These are phyloP conservation scores for Aurelia coerulea DNA, from an alignment of 30 jellyfish, hydroid and myxozoan genomes.

Conservation along the genomic window DNA sequence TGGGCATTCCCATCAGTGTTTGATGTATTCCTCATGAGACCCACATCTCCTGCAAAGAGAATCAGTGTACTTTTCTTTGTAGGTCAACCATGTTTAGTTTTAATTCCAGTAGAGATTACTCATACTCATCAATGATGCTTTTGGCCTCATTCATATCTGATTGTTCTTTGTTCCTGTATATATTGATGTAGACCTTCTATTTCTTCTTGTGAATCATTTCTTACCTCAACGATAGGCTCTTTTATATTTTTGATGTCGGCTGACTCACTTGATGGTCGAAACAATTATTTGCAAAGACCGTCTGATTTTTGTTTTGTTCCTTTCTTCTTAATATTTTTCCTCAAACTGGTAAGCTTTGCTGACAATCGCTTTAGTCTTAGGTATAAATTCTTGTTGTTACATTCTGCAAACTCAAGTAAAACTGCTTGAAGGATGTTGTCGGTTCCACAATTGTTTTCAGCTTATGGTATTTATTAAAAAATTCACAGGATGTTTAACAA, in stretches of 20 bases:
- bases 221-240: background rate
- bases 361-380: slow-evolving; percentile 1
- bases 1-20: no score
- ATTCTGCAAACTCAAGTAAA: slow-evolving; percentile 9
- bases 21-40: no score
- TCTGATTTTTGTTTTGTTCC: slow-evolving; percentile 2
- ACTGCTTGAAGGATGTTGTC: slow-evolving; percentile 13
- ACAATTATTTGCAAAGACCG: slow-evolving; percentile 5
- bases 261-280: slow-evolving; percentile 12
- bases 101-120: background rate
- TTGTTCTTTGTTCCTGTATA: background rate
- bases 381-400: background rate
- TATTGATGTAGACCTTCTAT: background rate
- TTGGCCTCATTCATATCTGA: no score
- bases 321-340: slow-evolving; percentile 4
- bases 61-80: no score
- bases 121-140: background rate
- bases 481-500: background rate
- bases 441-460: background rate
- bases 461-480: background rate
- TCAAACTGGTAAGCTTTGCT: slow-evolving; percentile 4
- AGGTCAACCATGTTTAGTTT: no score
- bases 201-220: slow-evolving; percentile 14
- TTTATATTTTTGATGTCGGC: slow-evolving; percentile 19
- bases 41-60: no score